phyloP scores from a whole-genome alignment of 2,113 vertebrate genomes.

The Hydropotes inermis region DNA sequence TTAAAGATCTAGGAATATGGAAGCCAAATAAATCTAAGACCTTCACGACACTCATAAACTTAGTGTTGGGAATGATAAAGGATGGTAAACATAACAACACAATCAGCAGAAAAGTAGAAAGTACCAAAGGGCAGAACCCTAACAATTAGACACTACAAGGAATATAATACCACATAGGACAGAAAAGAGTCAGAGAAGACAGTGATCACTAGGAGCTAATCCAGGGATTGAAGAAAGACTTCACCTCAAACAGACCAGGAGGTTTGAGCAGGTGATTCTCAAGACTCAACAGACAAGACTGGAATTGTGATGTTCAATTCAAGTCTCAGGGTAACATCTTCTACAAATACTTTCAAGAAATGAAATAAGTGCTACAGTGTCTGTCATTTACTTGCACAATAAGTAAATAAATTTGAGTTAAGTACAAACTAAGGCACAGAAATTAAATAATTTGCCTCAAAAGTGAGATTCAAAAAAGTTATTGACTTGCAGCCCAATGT shows the following conservation, averaged over 20 bases:
- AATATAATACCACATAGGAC: neutral
- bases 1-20: neutral
- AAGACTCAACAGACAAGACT: neutral
- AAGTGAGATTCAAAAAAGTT: neutral
- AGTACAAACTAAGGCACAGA: conserved; percentile 5
- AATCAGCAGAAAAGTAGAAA: neutral
- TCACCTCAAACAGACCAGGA: neutral
- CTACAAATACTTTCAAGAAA: neutral
- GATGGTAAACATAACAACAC: neutral
- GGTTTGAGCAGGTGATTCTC: neutral
- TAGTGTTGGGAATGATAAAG: neutral
- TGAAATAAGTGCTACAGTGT: neutral
- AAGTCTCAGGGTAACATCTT: neutral
- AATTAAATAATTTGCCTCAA: neutral
- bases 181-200: neutral
- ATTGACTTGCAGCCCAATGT: neutral
- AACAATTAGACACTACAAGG: neutral
- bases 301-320: neutral
- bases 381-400: neutral
- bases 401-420: neutral
- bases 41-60: neutral
- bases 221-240: neutral
- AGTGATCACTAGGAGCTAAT: neutral
- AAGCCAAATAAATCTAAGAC: neutral
- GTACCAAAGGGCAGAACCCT: neutral